Percentiles rank a stretch among this genome's conserved stretches.
These are phyloP conservation scores for Lasioglossum malachurum DNA, from an alignment of 2,888 invertebrate species.

Conservation along the genomic window DNA sequence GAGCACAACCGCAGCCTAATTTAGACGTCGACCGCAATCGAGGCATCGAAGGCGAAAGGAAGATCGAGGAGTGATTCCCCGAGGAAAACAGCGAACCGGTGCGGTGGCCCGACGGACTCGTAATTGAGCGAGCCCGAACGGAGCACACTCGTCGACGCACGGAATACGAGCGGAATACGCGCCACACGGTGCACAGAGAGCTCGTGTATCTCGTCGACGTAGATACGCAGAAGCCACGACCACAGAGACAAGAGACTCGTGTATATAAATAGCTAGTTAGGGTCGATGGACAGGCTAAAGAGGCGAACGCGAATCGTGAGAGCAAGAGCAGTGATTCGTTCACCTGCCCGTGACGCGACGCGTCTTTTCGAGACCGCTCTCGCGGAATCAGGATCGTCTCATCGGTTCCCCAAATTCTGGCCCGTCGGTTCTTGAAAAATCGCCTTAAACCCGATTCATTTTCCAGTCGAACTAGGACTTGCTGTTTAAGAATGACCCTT, in stretches of 20 bases:
- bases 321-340: constrained; percentile 72
- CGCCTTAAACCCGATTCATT: background rate
- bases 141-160: constrained; percentile 23
- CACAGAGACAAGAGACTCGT: constrained; percentile 71
- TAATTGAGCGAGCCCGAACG: background rate
- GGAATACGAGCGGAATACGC: constrained; percentile 30
- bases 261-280: constrained; percentile 82
- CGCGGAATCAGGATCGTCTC: background rate
- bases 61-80: background rate
- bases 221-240: constrained; percentile 62
- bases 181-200: constrained; percentile 16
- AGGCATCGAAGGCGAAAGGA: background rate
- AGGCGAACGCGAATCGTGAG: constrained; percentile 74
- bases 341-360: constrained; percentile 63
- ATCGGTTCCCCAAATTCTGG: background rate
- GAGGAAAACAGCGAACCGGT: background rate
- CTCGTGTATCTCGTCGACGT: constrained; percentile 52
- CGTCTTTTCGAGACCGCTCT: background rate
- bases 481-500: background rate
- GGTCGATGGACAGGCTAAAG: constrained; percentile 82
- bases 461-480: background rate
- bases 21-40: background rate
- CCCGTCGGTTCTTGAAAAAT: background rate
- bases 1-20: background rate
- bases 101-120: background rate